Base-by-base conservation (phyloP, 2,888 invertebrate species). In the Callosobruchus maculatus region DNA sequence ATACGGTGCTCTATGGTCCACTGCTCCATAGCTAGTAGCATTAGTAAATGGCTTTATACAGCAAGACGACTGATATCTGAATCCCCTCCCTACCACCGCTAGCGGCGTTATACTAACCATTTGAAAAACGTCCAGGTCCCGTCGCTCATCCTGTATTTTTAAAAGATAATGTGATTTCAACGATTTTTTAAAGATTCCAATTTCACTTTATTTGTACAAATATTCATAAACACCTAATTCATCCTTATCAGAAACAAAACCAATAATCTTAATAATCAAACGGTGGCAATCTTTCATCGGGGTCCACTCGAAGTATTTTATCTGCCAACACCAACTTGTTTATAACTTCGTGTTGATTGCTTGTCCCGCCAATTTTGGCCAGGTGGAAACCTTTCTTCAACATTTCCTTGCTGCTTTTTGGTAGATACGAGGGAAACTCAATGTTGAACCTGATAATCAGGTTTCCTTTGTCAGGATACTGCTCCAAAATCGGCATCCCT, bases 401-500 rank as follows among this genome's bases (percentile, higher is more conserved):
- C 30, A 85, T 73, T 66, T 84, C 82, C 81, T 89, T 90, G 78
- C 88, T 89, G 7, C 86, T 82, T 78, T 88, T 86, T 20, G 89
- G 88, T 71, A 91, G 81, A 82, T 90, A 90, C 74, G 84, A 81
- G 9, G 92, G 92, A 84, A 90, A 91, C 75, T 88, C 85, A 49
- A 91, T 88, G 72, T 90, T 87, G 83, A 95, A 95, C 73, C 89
- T 88, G 78, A 95, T 89, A 70, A 93, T 90, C 68, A 95, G 86
- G 82, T 93, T 90, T 13, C 95, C 95, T 79, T 89, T 91, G 67
- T 90, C 89, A 71, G 89, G 90, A 70, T 89, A 87, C 80, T 91
- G 89, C 73, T 91, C 90, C 0, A 91, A 88, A 73, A 92, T 84
- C 0, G 95, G 95, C 80, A 95, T 88, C 0, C 95, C 95, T 86